Evolutionary conservation across 2,888 invertebrate genomes (phyloP).

Genomic region (Dolichomitus sp.): DNA sequence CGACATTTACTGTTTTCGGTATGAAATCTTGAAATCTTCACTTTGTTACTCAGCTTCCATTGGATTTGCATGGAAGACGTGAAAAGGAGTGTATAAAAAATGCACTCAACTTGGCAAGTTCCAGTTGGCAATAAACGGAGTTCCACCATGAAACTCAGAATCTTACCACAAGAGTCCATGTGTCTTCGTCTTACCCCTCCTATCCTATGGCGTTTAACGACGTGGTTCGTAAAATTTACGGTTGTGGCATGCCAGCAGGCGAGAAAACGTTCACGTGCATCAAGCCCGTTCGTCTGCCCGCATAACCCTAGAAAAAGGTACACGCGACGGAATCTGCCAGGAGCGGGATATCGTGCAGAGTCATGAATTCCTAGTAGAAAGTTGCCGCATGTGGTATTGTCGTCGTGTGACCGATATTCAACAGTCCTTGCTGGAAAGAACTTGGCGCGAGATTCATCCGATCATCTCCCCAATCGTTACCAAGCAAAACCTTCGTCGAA

Average conservation of each 20-base stretch:
- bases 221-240: slow-evolving; percentile 42
- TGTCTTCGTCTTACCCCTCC: neutral
- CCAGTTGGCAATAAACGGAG: no score
- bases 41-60: neutral
- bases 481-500: neutral
- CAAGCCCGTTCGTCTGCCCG: slow-evolving; percentile 1
- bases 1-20: neutral
- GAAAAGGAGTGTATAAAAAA: neutral
- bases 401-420: neutral
- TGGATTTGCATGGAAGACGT: neutral
- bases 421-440: neutral
- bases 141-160: neutral
- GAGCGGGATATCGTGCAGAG: slow-evolving; percentile 22
- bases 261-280: slow-evolving; percentile 36
- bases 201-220: slow-evolving; percentile 20
- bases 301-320: slow-evolving; percentile 23
- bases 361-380: slow-evolving; percentile 17
- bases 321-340: slow-evolving; percentile 8
- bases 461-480: slow-evolving; percentile 21
- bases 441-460: neutral
- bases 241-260: slow-evolving; percentile 9
- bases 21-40: neutral
- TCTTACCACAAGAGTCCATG: neutral
- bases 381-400: slow-evolving; percentile 12
- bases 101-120: slow-evolving; percentile 1